Base-by-base conservation (phyloP, 35 echinoderm and acorn worm species). In the Stichopus chloronotus region DNA sequence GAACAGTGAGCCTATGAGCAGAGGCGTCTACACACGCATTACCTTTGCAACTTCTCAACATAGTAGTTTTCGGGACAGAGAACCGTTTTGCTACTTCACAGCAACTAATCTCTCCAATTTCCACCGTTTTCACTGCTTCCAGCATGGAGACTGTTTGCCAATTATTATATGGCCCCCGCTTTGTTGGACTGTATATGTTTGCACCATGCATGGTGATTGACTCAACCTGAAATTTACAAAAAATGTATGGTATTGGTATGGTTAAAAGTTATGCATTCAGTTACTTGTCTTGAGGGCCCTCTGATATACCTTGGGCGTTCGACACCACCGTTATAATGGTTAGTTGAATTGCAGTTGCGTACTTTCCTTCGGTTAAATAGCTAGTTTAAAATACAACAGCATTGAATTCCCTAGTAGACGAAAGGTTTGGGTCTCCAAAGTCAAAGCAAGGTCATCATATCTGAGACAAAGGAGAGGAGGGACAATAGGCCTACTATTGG, bases 201-300 rank as follows among this genome's bases (percentile, higher is more conserved):
- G 24, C 53, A 90, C 88, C n/a, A n/a, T n/a, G n/a, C 88, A 90
- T 90, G 88, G 30, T 90, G n/a, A 68, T 5, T 78, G 52, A 21
- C 84, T 89, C 8, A 12, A 63, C 24, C 57, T 71, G 87, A 71
- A 89, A 22, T 21, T 14, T 87, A 5, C 14, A 57, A 88, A 9
- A 57, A 6, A 83, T 20, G 23, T 52, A 22, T 25, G 12, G 8
- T 83, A 30, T 52, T 83, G 53, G 17, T 83, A 55, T 5, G 80
- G 17, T 17, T 20, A 52, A n/a, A 83, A 30, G 17, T 20, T 43
- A 83, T 6, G 53, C 30, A 83, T 12, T 83, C 17, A 30, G 53
- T 43, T 7, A 83, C n/a, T n/a, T n/a, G n/a, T n/a, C n/a, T n/a
- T n/a, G n/a, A n/a, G n/a, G n/a, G 30, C 30, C 30, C 30, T 43